Conservation (phyloP, 2,888 invertebrate genomes). For the Spodoptera picta region DNA sequence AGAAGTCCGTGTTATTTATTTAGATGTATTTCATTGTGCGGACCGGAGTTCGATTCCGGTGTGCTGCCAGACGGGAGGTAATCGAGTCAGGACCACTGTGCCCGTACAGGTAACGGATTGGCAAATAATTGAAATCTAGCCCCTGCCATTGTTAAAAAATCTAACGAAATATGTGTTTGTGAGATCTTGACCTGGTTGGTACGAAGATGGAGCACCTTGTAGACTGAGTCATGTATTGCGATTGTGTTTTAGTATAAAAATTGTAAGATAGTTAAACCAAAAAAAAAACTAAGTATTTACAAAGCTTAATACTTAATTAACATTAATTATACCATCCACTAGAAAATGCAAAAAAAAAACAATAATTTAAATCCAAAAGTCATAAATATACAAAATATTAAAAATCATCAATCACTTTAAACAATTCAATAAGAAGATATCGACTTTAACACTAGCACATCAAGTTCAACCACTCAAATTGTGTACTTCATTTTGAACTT, state of each 20-base stretch:
- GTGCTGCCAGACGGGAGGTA: constrained; percentile 76
- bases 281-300: no score
- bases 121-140: constrained; percentile 81
- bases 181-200: constrained; percentile 42
- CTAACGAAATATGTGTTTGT: constrained; percentile 64
- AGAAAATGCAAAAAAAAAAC: no score
- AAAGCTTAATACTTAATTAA: no score
- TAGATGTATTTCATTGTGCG: constrained; percentile 82
- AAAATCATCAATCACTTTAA: constrained; percentile 36
- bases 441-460: no score
- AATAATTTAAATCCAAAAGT: constrained; percentile 13
- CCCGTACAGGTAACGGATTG: constrained; percentile 74
- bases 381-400: constrained; percentile 31
- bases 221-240: not conserved
- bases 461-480: no score
- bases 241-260: no score
- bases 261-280: no score
- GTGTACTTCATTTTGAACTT: no score
- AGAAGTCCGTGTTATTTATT: constrained; percentile 84
- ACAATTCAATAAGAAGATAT: constrained; percentile 31
- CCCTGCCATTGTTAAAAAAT: constrained; percentile 65
- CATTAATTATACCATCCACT: not conserved
- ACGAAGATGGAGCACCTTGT: constrained; percentile 46
- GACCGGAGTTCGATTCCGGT: constrained; percentile 74
- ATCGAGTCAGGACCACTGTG: constrained; percentile 71